These are phyloP conservation scores for Columbina picui DNA, from an alignment of 2,113 vertebrate genomes.

Conservation along the genomic window DNA sequence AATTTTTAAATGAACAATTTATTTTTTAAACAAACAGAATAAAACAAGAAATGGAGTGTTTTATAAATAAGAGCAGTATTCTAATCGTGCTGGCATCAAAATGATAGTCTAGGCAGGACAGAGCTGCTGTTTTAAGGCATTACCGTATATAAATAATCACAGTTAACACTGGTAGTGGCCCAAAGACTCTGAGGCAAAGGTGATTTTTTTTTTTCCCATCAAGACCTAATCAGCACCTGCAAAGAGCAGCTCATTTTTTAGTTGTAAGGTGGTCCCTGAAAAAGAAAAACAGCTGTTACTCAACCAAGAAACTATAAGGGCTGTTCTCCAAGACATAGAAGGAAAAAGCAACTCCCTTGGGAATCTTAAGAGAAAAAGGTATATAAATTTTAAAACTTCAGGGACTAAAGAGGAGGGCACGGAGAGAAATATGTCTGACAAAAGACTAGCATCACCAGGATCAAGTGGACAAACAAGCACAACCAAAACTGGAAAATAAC, in stretches of 20 bases:
- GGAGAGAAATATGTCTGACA: neutral
- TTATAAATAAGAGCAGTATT: neutral
- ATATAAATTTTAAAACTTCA: neutral
- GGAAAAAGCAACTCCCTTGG: neutral
- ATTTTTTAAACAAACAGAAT: slow-evolving; percentile 27
- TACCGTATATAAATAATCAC: neutral
- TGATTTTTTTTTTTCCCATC: neutral
- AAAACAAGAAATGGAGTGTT: neutral
- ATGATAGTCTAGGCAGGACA: neutral
- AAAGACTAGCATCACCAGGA: neutral
- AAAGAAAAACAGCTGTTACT: neutral
- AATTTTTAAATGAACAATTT: slow-evolving; percentile 7
- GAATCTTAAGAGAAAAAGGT: neutral
- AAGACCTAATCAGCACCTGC: neutral
- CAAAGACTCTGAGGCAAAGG: neutral
- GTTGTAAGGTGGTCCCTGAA: neutral
- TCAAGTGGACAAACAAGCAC: neutral
- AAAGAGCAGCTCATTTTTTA: neutral
- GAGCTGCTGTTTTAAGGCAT: neutral
- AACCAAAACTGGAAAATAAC: neutral
- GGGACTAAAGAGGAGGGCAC: neutral
- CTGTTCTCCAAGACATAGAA: neutral
- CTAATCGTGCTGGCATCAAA: neutral
- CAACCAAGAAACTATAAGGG: neutral
- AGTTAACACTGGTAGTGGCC: neutral